Conservation (phyloP, 2,113 vertebrate species). For the Aegithalos caudatus region DNA sequence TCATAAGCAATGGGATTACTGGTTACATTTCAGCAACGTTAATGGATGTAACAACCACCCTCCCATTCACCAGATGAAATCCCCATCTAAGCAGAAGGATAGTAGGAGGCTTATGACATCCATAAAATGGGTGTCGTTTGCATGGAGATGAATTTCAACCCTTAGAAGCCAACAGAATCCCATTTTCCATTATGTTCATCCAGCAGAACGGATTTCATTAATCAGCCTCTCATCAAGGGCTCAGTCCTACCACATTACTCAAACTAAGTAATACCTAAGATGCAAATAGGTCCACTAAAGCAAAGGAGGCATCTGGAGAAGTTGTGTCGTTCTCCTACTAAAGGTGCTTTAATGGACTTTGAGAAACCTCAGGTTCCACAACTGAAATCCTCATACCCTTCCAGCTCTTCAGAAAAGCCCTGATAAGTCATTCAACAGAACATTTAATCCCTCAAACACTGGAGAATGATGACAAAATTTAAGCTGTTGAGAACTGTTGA, state of each 20-base stretch:
- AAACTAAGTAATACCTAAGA: slow-evolving; percentile 51
- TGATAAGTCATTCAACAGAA: not conserved
- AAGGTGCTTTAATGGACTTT: slow-evolving; percentile 38
- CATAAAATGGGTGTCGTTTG: slow-evolving; percentile 50
- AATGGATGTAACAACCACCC: slow-evolving; percentile 40
- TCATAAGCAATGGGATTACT: not conserved
- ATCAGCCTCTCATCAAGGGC: slow-evolving; percentile 59
- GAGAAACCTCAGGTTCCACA: not conserved
- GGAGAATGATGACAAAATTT: not conserved
- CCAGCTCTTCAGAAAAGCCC: not conserved
- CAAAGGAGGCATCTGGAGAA: slow-evolving; percentile 55
- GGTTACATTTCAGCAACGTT: not conserved
- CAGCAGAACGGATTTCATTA: slow-evolving; percentile 66
- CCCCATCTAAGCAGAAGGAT: not conserved
- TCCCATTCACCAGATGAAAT: slow-evolving; percentile 37
- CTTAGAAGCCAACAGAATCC: slow-evolving; percentile 57
- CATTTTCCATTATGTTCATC: slow-evolving; percentile 67
- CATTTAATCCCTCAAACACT: not conserved
- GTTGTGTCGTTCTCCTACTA: not conserved
- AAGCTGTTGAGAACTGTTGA: not conserved
- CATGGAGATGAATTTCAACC: slow-evolving; percentile 63
- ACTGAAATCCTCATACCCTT: slow-evolving; percentile 3
- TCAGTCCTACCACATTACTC: slow-evolving; percentile 55
- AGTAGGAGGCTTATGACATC: slow-evolving; percentile 31
- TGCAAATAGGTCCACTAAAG: slow-evolving; percentile 57